Base-by-base conservation (phyloP, 1,140 invertebrate species). In the Arctopsyche grandis region DNA sequence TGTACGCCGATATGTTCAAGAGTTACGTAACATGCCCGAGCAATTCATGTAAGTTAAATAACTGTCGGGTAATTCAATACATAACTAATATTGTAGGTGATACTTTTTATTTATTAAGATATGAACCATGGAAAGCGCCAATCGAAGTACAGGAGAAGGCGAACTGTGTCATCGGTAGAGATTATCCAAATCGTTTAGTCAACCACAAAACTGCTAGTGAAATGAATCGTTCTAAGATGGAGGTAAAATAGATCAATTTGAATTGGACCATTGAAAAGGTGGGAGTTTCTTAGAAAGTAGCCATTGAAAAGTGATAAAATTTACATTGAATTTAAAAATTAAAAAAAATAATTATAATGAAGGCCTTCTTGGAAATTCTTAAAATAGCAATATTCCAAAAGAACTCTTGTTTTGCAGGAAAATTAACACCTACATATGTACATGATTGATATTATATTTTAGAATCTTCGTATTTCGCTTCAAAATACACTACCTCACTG, bases 101-200 rank as follows among this genome's bases (percentile, higher is more conserved):
- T 58, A 10, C 7, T 9, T 77, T 60, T n/a, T n/a, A 4, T 16
- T 29, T 21, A 52, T 80, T 22, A 81, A 88, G 87, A 24, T 93
- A 93, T 84, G 93, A 94, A 84, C 94, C 93, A 0, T 95, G 94
- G 93, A 92, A 90, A 79, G 93, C 93, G 73, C 92, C 93, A 0
- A 84, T 91, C n/a, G 89, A 91, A 14, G 87, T 93, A 4, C 94
- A 94, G 85, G 87, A 91, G 84, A 87, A 89, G 38, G 91, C 90
- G 1, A 89, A 90, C 52, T 94, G 93, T 84, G 85, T 94, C 7
- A 91, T 95, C 78, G 93, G 93, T 5, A 85, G 90, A 83, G 91
- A 94, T 83, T 94, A 94, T 86, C 93, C 93, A 0, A 85, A 91
- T 66, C 91, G 92, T 10, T 90, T 94, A 71, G 90, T 94, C 16